Percentiles rank a stretch among this genome's conserved stretches.
Conservation (phyloP, 2,113 vertebrate species). For the Nesoenas mayeri region DNA sequence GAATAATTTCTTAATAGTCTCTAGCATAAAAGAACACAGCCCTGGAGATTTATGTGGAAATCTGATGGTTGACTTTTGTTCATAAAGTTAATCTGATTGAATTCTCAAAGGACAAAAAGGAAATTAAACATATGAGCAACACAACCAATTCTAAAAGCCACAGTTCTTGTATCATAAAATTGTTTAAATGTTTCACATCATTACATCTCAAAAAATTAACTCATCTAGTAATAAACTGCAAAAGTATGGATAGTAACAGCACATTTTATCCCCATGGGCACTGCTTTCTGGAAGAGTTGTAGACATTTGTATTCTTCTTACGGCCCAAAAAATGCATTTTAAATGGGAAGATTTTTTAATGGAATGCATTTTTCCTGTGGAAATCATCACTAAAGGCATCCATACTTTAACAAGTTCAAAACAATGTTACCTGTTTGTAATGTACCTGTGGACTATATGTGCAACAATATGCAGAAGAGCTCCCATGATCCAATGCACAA, state of each 20-base stretch:
- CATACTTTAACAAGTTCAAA: not conserved
- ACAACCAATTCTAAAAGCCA: not conserved
- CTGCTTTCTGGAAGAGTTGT: not conserved
- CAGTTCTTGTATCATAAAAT: not conserved
- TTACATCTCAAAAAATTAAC: slow-evolving; percentile 8
- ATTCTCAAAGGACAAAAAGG: not conserved
- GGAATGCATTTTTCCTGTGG: not conserved
- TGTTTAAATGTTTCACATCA: not conserved
- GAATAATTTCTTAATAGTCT: not conserved
- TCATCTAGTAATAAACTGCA: not conserved
- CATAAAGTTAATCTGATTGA: slow-evolving; percentile 15
- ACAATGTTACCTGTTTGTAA: not conserved
- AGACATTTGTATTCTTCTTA: not conserved
- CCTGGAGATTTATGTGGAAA: not conserved
- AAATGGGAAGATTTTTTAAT: not conserved
- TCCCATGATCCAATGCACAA: not conserved
- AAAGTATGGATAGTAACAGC: not conserved
- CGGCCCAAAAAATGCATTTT: not conserved
- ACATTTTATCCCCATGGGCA: not conserved
- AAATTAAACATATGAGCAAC: not conserved
- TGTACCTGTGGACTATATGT: not conserved
- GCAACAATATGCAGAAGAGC: not conserved
- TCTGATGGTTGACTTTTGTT: not conserved
- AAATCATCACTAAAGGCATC: not conserved
- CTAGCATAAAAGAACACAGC: not conserved